These are phyloP conservation scores for Acanthosepion lycidas DNA, from an alignment of 2,888 invertebrate genomes.

Conservation along the genomic window DNA sequence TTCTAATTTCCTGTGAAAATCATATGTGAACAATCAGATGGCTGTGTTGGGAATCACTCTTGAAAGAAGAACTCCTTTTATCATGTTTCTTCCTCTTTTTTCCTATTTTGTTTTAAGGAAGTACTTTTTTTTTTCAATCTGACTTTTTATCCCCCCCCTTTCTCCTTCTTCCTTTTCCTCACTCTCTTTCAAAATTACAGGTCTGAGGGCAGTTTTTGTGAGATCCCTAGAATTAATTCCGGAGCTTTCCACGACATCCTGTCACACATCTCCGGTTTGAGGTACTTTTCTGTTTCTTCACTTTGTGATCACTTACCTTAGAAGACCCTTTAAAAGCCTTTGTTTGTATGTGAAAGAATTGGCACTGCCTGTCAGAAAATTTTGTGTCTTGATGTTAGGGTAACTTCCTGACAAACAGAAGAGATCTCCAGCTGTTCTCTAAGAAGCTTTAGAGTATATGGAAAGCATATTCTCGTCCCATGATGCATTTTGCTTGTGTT, in stretches of 20 bases:
- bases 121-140: neutral
- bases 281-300: neutral
- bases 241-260: conserved; percentile 42
- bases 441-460: conserved; percentile 38
- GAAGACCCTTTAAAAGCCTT: conserved; percentile 39
- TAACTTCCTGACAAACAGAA: conserved; percentile 41
- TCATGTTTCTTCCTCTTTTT: neutral
- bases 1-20: conserved; percentile 43
- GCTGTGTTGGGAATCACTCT: neutral
- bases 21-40: conserved; percentile 24
- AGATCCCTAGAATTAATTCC: conserved; percentile 46
- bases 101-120: neutral
- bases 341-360: conserved; percentile 46
- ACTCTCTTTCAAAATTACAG: conserved; percentile 41
- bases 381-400: conserved; percentile 39
- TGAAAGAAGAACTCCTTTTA: neutral
- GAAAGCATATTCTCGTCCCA: neutral
- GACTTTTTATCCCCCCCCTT: neutral
- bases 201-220: conserved; percentile 44
- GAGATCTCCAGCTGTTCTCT: neutral
- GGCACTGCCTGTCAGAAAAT: conserved; percentile 42
- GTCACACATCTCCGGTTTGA: conserved; percentile 46
- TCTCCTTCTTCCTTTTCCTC: neutral
- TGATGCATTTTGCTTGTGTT: conserved; percentile 35
- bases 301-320: conserved; percentile 37